These are phyloP conservation scores for Chrysolina americana DNA, from an alignment of 2,888 invertebrate genomes.

Conservation along the genomic window DNA sequence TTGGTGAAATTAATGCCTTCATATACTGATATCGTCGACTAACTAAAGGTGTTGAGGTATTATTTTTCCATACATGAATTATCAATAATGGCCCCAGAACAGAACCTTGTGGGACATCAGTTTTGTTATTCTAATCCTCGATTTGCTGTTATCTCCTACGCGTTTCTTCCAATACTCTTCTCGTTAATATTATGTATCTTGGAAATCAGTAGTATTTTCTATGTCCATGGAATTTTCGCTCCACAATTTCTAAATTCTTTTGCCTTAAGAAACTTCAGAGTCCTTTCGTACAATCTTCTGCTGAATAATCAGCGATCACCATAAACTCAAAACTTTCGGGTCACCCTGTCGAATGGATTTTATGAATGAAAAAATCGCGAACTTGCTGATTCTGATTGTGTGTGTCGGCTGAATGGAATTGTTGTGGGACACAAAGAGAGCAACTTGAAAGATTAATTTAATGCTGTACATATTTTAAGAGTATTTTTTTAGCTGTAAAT, in stretches of 20 bases:
- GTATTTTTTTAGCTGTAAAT: background rate
- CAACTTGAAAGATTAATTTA: background rate
- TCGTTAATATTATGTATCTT: no score
- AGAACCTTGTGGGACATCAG: background rate
- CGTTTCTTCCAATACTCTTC: no score
- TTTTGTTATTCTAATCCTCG: no score
- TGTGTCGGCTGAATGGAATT: background rate
- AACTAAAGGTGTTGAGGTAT: no score
- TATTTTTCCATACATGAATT: no score
- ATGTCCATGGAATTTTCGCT: no score
- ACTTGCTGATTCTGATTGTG: background rate
- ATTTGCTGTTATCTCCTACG: no score
- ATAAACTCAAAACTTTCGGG: background rate
- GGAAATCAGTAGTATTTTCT: no score
- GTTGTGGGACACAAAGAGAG: background rate
- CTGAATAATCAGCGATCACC: background rate
- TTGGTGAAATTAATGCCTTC: no score
- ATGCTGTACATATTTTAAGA: background rate
- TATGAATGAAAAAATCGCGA: background rate
- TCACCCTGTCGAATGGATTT: background rate
- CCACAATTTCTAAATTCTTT: background rate
- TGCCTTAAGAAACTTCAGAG: background rate
- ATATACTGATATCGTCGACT: no score
- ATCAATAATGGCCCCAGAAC: background rate
- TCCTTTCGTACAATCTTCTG: background rate